Evolutionary conservation across 2,888 invertebrate genomes (phyloP), one percentile per base, ranked within the genome.

Genomic region (Mythimna loreyi): DNA sequence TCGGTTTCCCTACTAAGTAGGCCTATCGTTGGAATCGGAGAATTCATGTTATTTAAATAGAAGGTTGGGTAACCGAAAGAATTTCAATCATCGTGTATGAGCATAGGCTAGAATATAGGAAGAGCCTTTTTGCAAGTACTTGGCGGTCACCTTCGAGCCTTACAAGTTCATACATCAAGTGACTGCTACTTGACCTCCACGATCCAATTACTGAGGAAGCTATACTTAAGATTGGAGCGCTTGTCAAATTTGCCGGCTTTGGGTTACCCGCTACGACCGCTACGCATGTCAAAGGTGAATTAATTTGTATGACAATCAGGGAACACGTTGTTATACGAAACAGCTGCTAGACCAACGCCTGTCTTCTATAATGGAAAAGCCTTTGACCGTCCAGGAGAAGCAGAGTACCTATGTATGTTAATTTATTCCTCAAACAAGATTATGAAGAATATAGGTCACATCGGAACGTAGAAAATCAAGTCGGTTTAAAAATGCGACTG

Each of bases 211-310:
- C 36, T 25, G 56, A 47, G 50, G 45, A 25, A 57, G 60, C 30
- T 56, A 25, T 43, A 40, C 16, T 23, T 56, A 21, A 75, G 43
- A 55, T 68, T 30, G 58, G 23, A 73, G 76, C 30, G 76, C 36
- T 69, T 47, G 73, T 76, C 60, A 75, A 72, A 75, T 67, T 74
- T 75, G 56, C 49, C 50, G 25, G 49, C n/a, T 56, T 45, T 11
- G 36, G 36, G 30, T 40, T 45, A 56, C 21, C 36, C 49, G 13
- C 43, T 40, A 16, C 57, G 57, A 58, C 47, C 75, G n/a, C 58
- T 75, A 60, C 30, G 30, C 45, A 50, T 75, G 72, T 68, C 56
- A 60, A 69, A 73, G 76, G 50, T 69, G 49, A 73, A 60, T 45
- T 30, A 50, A 60, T 69, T 75, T 60, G 55, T 72, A 30, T 25